These are phyloP conservation scores for Numenius arquata DNA, from an alignment of 2,113 vertebrate genomes.

Conservation along the genomic window DNA sequence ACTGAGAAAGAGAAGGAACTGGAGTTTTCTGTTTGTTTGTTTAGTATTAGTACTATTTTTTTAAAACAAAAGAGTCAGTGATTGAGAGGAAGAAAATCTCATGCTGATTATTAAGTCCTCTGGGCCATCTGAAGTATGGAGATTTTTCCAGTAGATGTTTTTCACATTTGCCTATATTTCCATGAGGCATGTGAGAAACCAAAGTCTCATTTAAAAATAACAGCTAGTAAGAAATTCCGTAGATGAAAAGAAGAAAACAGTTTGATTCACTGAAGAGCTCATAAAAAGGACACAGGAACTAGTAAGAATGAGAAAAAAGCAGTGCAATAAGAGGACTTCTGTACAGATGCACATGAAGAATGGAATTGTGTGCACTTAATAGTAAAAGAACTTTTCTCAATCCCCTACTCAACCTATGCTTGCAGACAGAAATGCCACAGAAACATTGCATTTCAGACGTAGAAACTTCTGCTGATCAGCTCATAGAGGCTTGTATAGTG, in stretches of 20 bases:
- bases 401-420: background rate
- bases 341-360: background rate
- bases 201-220: slow-evolving; percentile 25
- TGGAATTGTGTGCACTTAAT: background rate
- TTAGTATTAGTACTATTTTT: slow-evolving; percentile 3
- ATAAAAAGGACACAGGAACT: background rate
- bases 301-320: background rate
- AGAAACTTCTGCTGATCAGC: background rate
- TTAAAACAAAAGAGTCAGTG: slow-evolving; percentile 5
- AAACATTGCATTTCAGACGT: background rate
- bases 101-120: slow-evolving; percentile 44
- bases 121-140: slow-evolving; percentile 7
- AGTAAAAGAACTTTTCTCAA: background rate
- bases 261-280: background rate
- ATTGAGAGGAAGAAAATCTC: slow-evolving; percentile 32
- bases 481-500: background rate
- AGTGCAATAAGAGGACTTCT: background rate
- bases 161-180: slow-evolving; percentile 43
- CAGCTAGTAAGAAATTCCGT: slow-evolving; percentile 13
- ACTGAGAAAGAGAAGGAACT: slow-evolving; percentile 34
- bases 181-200: slow-evolving; percentile 22
- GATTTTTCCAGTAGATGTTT: slow-evolving; percentile 48
- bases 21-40: slow-evolving; percentile 10
- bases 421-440: background rate
- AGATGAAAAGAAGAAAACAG: background rate